Base-by-base conservation (phyloP, 2,888 invertebrate species). In the Blera fallax region DNA sequence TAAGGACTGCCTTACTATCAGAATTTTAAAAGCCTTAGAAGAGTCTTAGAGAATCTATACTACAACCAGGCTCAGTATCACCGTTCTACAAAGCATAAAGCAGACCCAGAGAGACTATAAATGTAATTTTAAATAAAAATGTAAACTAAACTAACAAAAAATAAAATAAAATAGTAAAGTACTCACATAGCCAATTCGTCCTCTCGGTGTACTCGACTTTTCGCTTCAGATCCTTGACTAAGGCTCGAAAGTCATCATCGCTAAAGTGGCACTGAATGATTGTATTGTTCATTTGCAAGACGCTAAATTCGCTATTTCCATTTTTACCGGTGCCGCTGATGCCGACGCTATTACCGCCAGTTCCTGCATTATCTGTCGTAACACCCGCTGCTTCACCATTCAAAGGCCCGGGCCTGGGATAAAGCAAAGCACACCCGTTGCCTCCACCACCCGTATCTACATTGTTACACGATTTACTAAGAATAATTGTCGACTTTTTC, bases 141-240 rank as follows among this genome's bases (percentile, higher is more conserved):
- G n/a, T n/a, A n/a, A n/a, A n/a, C n/a, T n/a, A n/a, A n/a, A n/a
- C n/a, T n/a, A n/a, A n/a, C 7, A 37, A n/a, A 8, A 16, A 56
- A 27, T 3, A 54, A 6, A 24, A 27, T 43, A 52, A 32, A 52
- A 27, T 29, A 43, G 29, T 40, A 21, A 56, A 8, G 80, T 88
- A 92, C 92, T 92, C 88, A 92, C 92, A 92, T 91, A 92, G 88
- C 92, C 92, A 92, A 89, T 92, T 92, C 91, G 92, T 92, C 88
- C 91, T 92, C 87, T 92, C 92, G 50, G 92, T 92, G 87, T 92
- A 92, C 88, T 92, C 92, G 77, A 92, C 91, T 88, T 92, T 92
- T 60, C 91, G 90, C 87, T 91, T 92, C 76, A 92, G 89, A 89
- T 92, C 92, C 89, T 90, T 90, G 83, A 92, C 90, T 74, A 92